Evolutionary conservation across 2,113 vertebrate genomes (phyloP), one percentile per base, ranked within the genome.

Genomic region (Emberiza fucata): DNA sequence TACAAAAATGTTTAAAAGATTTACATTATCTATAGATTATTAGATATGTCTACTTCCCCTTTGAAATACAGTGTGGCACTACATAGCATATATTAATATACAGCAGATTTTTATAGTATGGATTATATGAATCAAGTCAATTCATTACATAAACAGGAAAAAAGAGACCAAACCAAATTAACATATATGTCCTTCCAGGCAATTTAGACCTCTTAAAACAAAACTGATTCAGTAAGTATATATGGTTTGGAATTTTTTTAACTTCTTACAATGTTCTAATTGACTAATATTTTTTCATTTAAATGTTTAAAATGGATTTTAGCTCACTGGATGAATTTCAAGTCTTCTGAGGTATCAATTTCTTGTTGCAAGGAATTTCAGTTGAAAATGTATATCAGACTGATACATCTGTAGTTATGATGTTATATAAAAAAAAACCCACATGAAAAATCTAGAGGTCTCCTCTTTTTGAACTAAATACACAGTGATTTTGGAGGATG

Each of bases 31-130:
- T 66, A 8, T 57, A n/a, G 27, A 29, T 47, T 4, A 37, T 72
- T 25, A 44, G 11, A 35, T 54, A 76, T 69, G 83, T 51, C 16
- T 72, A 65, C 42, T 77, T 77, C 6, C 6, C 3, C 9, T 71
- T n/a, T 40, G 29, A 94, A 80, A 29, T 33, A 28, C 25, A 59
- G 1, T 9, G 15, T 33, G 44, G 3, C 28, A 33, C 33, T 68
- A 47, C 14, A 33, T 12, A 59, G 4, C 0, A 0, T 1, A 1
- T n/a, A 50, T n/a, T 71, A 42, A 60, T 60, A 39, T 14, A 39
- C 0, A 8, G 11, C 11, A 28, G 22, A 82, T 8, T 54, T 80
- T 37, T 37, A 42, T 9, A 39, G 14, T 40, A 17, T 12, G 24
- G 37, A 59, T 81, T 31, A 12, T 51, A 9, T 24, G 27, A 59